Evolutionary conservation across 2,888 invertebrate genomes (phyloP).

Genomic region (Melieria omissa): DNA sequence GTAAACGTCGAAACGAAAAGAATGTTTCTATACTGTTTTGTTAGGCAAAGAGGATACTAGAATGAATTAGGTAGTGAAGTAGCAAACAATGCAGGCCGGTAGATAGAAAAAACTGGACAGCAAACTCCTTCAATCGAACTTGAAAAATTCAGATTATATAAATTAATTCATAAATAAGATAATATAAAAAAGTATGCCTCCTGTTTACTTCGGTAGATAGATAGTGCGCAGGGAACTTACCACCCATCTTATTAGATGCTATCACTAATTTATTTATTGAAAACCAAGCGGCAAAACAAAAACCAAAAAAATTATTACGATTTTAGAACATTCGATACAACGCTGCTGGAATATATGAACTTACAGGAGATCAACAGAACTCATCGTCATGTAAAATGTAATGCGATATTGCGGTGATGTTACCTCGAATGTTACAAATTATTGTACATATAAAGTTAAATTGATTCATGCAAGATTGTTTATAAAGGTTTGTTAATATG

Average conservation of each 20-base stretch:
- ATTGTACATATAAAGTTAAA: not conserved
- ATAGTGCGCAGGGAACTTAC: not conserved
- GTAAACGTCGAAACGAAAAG: conserved; percentile 3
- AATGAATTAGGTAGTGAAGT: conserved; percentile 7
- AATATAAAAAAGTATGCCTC: not conserved
- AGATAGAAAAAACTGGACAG: not conserved
- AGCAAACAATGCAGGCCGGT: not conserved
- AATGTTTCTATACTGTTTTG: not conserved
- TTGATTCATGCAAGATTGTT: not conserved
- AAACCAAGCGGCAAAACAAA: too few relatives aligned
- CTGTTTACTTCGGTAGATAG: not conserved
- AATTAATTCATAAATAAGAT: not conserved
- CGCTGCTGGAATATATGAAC: conserved; percentile 4
- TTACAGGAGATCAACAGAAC: conserved; percentile 1
- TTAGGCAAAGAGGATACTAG: conserved; percentile 19
- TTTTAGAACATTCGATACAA: not conserved
- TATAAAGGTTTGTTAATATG: too few relatives aligned
- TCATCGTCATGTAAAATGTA: conserved; percentile 1
- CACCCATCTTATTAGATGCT: not conserved
- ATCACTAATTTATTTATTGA: conserved; percentile 3
- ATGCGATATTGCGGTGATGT: conserved; percentile 1
- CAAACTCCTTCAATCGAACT: not conserved
- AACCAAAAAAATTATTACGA: too few relatives aligned
- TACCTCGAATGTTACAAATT: too few relatives aligned
- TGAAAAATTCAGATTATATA: not conserved